Conservation (phyloP, 2,888 invertebrate genomes). For the Biston stratarius region DNA sequence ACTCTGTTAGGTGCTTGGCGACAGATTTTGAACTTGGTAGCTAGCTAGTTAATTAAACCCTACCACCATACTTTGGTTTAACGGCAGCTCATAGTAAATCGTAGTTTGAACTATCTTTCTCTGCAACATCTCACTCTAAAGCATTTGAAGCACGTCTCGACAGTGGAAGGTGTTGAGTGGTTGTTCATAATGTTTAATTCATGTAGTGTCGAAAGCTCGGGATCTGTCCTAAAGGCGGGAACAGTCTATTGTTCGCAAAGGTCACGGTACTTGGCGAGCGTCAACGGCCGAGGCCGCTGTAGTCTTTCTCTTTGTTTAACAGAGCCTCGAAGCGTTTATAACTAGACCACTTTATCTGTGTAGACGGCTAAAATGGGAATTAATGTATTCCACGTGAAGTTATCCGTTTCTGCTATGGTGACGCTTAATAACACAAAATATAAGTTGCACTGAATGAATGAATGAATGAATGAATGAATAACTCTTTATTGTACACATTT, state of each 20-base stretch:
- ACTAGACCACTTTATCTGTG: neutral
- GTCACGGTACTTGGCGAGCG: conserved; percentile 58
- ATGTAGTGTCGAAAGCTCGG: conserved; percentile 66
- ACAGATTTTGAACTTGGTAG: too few relatives aligned
- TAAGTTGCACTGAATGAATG: too few relatives aligned
- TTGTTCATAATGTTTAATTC: conserved; percentile 33
- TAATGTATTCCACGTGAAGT: neutral
- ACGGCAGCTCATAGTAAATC: too few relatives aligned
- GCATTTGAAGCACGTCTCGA: neutral
- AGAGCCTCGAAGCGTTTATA: conserved; percentile 30
- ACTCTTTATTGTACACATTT: too few relatives aligned
- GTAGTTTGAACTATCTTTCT: neutral
- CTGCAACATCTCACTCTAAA: neutral
- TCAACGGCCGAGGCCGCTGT: conserved; percentile 59
- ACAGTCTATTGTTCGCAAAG: conserved; percentile 72
- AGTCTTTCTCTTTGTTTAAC: conserved; percentile 55
- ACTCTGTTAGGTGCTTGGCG: too few relatives aligned
- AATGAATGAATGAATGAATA: too few relatives aligned
- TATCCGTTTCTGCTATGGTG: neutral
- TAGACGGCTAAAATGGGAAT: neutral
- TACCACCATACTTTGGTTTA: too few relatives aligned
- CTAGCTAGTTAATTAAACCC: too few relatives aligned
- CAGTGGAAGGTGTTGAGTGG: conserved; percentile 1
- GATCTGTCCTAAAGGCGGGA: conserved; percentile 53
- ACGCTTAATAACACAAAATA: neutral